Base-by-base conservation (phyloP, 2,888 invertebrate genomes). In the Elysia crispata region DNA sequence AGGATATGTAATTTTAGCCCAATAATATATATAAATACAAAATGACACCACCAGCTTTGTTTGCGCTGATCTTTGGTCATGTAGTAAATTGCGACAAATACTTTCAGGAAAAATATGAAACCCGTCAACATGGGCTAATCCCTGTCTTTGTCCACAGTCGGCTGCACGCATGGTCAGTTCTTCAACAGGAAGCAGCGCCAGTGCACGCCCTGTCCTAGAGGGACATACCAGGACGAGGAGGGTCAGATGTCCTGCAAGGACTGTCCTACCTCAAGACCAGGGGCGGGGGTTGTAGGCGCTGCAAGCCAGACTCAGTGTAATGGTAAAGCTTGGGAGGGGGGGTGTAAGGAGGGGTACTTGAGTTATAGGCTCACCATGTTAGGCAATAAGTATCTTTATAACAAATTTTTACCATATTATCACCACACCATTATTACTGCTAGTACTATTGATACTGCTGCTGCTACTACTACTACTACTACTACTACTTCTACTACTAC, bases 171-270 rank as follows among this genome's bases (percentile, higher is more conserved):
- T 49, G 92, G 92, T 3, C 90, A 88, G 0, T 91, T 87, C 85
- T 91, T 88, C 80, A 86, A 90, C 81, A 76, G 73, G 6, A 82
- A 80, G 5, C 73, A 75, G 8, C 82, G 83, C 13, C 72, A 75
- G 15, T 92, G 92, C 84, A 54, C 83, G 54, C 84, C 86, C 3
- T 92, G 92, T 82, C 87, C 88, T 1, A 83, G 88, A 23, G 91
- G 92, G 5, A 90, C 89, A 5, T 92, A 91, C 84, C 92, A 92
- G 83, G 89, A 91, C 75, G 81, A 85, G 30, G 91, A 91, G 69
- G 91, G 89, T 5, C 88, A 90, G 77, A 75, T 85, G n/a, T 69
- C 80, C 30, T 91, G 91, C 81, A 89, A 86, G 33, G 54, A 81
- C 0, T 91, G 92, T 82, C 89, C 90, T 8, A 73, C 84, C 23